Evolutionary conservation across 2,797 vertebrate species (phyloP).

Genomic region (Chrysocyon brachyurus): DNA sequence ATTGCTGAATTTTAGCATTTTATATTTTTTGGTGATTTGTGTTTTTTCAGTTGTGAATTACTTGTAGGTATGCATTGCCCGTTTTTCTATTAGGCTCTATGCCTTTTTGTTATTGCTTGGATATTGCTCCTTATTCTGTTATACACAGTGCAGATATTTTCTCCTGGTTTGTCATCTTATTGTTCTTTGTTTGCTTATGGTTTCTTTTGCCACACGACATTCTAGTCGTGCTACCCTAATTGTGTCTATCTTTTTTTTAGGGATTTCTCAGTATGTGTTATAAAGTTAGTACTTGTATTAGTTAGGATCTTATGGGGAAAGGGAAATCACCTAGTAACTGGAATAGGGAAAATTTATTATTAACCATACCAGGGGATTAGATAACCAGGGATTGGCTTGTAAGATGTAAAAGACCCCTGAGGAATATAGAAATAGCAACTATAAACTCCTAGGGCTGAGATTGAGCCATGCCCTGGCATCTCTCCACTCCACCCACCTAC

Average conservation of each 20-base stretch:
- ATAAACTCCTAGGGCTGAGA: neutral
- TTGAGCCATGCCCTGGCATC: neutral
- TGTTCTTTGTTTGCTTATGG: neutral
- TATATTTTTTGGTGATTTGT: neutral
- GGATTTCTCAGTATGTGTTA: neutral
- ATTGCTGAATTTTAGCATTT: neutral
- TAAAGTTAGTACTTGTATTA: neutral
- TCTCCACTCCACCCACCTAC: neutral
- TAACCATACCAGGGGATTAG: neutral
- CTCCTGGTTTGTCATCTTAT: neutral
- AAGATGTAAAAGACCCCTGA: neutral
- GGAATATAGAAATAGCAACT: neutral
- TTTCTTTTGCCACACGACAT: neutral
- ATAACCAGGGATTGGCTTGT: neutral
- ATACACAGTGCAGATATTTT: neutral
- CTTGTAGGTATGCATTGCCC: neutral
- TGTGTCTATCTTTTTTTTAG: neutral
- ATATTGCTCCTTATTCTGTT: slow-evolving; percentile 19
- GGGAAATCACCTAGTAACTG: neutral
- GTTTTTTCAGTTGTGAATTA: neutral
- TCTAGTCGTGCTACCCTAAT: neutral
- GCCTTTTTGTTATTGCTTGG: neutral
- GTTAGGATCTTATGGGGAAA: neutral
- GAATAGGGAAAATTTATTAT: slow-evolving; percentile 20
- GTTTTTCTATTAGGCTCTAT: neutral